Conservation (phyloP, 2,888 invertebrate genomes). For the Serrognathus titanus region DNA sequence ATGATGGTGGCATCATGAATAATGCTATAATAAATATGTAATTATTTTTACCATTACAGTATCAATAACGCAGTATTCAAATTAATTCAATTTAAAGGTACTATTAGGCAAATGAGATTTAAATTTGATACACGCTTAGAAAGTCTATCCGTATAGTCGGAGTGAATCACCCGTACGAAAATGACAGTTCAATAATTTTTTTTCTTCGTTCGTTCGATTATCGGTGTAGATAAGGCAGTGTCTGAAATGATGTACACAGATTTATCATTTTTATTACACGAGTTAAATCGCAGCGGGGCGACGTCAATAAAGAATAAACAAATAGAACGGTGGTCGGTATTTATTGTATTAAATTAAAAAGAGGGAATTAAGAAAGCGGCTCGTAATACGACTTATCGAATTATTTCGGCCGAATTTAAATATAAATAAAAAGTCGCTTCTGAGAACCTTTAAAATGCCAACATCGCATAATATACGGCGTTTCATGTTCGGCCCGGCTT, state of each 20-base stretch:
- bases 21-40: background rate
- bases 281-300: slow-evolving; percentile 21
- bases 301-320: slow-evolving; percentile 22
- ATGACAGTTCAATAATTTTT: slow-evolving; percentile 26
- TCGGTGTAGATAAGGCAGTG: slow-evolving; percentile 17
- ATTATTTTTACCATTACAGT: slow-evolving; percentile 11
- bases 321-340: slow-evolving; percentile 17
- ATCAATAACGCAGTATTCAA: slow-evolving; percentile 17
- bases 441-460: slow-evolving; percentile 2
- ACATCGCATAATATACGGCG: slow-evolving; percentile 2
- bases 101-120: slow-evolving; percentile 19
- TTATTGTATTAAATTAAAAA: slow-evolving; percentile 12
- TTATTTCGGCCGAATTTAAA: slow-evolving; percentile 2
- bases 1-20: too few species aligned
- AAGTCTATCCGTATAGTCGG: slow-evolving; percentile 9
- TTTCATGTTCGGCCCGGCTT: slow-evolving; percentile 11
- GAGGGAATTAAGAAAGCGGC: background rate
- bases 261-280: slow-evolving; percentile 22
- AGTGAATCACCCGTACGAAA: slow-evolving; percentile 17
- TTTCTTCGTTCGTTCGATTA: slow-evolving; percentile 15
- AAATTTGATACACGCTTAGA: slow-evolving; percentile 15
- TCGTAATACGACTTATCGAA: background rate
- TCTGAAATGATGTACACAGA: slow-evolving; percentile 21
- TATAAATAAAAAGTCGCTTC: slow-evolving; percentile 8
- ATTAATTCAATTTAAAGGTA: slow-evolving; percentile 15